Conservation (phyloP, 2,113 vertebrate genomes). For the Toxotes jaculatrix region DNA sequence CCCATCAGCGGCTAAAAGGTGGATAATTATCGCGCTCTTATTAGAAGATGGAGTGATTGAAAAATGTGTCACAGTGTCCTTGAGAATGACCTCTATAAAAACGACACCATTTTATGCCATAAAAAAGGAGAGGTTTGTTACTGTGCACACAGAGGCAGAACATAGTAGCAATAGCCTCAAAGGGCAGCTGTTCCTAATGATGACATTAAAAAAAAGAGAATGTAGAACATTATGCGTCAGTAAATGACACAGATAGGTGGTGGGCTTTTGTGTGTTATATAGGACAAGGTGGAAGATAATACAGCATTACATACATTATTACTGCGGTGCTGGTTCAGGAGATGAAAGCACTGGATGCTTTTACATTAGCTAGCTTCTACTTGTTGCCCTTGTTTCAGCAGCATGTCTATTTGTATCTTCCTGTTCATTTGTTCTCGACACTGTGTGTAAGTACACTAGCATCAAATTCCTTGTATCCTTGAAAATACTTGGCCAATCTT, state of each 20-base stretch:
- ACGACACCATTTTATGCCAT: conserved; percentile 57
- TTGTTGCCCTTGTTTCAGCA: background rate
- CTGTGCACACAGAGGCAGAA: conserved; percentile 2
- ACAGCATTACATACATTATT: background rate
- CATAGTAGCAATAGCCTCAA: background rate
- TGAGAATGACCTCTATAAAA: conserved; percentile 68
- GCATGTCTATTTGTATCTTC: background rate
- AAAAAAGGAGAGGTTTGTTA: conserved; percentile 22
- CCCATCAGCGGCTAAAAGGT: conserved; percentile 66
- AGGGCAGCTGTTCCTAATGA: background rate
- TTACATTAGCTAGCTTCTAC: background rate
- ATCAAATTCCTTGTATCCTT: background rate
- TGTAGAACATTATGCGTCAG: background rate
- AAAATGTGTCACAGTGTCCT: conserved; percentile 75
- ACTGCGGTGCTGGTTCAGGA: background rate
- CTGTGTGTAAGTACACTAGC: background rate
- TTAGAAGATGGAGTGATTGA: conserved; percentile 64
- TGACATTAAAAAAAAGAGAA: background rate
- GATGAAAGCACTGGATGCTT: background rate
- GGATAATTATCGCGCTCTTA: conserved; percentile 73
- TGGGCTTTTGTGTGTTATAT: background rate
- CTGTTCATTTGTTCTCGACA: background rate
- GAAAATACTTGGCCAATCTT: conserved; percentile 7
- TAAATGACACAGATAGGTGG: conserved; percentile 5
- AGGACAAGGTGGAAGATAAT: background rate